A percentile compares a stretch with the other conserved stretches of the same genome.
Evolutionary conservation across 2,888 invertebrate genomes (phyloP).

Genomic region (Strigamia transsilvanica): DNA sequence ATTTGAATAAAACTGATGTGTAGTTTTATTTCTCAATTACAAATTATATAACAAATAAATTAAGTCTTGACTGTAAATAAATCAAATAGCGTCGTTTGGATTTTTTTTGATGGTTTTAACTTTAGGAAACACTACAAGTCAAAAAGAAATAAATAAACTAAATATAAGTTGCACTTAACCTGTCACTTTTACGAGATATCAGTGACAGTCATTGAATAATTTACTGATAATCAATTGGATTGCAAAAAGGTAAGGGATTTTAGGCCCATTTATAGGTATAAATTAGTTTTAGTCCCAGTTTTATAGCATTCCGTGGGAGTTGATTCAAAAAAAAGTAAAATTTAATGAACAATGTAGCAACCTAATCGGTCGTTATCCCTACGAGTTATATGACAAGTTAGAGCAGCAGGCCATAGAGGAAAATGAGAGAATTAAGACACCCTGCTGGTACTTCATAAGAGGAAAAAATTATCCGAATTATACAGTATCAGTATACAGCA

Average conservation of each 20-base stretch:
- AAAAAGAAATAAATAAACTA: slow-evolving; percentile 10
- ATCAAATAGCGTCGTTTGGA: neutral
- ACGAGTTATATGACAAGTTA: slow-evolving; percentile 23
- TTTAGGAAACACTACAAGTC: neutral
- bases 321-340: neutral
- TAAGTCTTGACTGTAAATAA: neutral
- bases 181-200: neutral
- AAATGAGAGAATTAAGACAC: slow-evolving; percentile 44
- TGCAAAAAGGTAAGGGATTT: neutral
- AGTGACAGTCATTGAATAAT: slow-evolving; percentile 5
- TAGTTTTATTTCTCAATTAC: neutral
- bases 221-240: slow-evolving; percentile 5
- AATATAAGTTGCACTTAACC: neutral
- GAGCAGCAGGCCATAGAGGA: slow-evolving; percentile 39
- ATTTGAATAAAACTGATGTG: neutral
- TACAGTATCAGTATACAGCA: neutral
- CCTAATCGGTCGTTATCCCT: slow-evolving; percentile 39
- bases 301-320: neutral
- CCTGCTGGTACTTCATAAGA: slow-evolving; percentile 35
- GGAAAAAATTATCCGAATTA: slow-evolving; percentile 29
- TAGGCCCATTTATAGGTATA: neutral
- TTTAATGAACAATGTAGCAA: neutral
- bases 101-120: neutral
- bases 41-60: neutral
- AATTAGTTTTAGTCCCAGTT: neutral